Evolutionary conservation across 2,888 invertebrate genomes (phyloP).

Genomic region (Aphrophora alni): DNA sequence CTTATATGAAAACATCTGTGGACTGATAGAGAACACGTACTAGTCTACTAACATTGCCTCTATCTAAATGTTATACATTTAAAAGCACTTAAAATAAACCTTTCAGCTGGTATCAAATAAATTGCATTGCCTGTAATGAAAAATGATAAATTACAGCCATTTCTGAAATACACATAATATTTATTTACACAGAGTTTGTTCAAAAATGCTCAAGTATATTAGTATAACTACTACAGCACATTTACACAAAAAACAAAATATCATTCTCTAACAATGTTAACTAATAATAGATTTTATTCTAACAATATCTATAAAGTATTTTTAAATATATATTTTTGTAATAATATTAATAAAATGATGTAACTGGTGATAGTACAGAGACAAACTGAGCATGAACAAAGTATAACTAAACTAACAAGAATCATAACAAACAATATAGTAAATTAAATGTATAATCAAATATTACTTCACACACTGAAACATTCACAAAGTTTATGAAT

Average conservation of each 20-base stretch:
- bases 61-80: slow-evolving; percentile 25
- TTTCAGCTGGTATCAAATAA: slow-evolving; percentile 22
- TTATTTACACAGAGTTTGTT: slow-evolving; percentile 25
- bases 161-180: slow-evolving; percentile 15
- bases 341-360: background rate
- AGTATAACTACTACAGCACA: slow-evolving; percentile 32
- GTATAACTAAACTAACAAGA: too few species aligned
- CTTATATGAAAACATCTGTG: slow-evolving; percentile 2
- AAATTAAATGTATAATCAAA: too few species aligned
- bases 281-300: slow-evolving; percentile 25
- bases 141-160: slow-evolving; percentile 16
- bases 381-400: too few species aligned
- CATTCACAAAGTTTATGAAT: too few species aligned
- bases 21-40: slow-evolving; percentile 12
- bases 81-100: slow-evolving; percentile 33
- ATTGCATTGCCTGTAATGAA: slow-evolving; percentile 31
- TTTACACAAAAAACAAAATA: slow-evolving; percentile 27
- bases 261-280: slow-evolving; percentile 24
- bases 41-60: slow-evolving; percentile 17
- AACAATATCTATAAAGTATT: slow-evolving; percentile 6
- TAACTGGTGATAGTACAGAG: background rate
- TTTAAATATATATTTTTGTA: background rate
- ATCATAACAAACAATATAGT: too few species aligned
- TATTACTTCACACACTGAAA: too few species aligned
- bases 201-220: slow-evolving; percentile 23